Base-by-base conservation (phyloP, 2,797 vertebrate genomes). In the Falco novaeseelandiae region DNA sequence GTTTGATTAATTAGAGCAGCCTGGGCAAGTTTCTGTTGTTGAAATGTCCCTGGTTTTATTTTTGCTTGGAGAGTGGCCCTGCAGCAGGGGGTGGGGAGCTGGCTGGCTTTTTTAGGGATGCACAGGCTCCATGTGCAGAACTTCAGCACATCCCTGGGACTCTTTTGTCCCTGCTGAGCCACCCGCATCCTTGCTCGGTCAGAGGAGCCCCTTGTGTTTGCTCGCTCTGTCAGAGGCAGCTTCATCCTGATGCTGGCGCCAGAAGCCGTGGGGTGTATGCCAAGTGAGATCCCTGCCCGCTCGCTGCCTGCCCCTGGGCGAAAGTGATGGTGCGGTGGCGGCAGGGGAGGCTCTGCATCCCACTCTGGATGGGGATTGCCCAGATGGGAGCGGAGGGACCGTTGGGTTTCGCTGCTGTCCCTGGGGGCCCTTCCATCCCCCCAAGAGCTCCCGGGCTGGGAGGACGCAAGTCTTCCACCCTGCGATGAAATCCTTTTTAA, bases 91-190 rank as follows among this genome's bases (percentile, higher is more conserved):
- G 49, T 11, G 34, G 32, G 9, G n/a, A 67, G 32, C 78, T 7
- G 8, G 71, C 2, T 0, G 2, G 12, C 20, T 23, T 57, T 83
- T 79, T 40, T 23, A 34, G 72, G 87, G 72, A 14, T 22, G 65
- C 57, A 19, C 2, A 1, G 32, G 58, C 80, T 59, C 84, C 6
- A 0, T 0, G 2, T 12, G 42, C 0, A 1, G 32, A 58, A 66
- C 23, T 62, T 30, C 19, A 19, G 51, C 51, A 4, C 42, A 23
- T 70, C 20, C 52, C 61, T 1, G 2, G 27, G 20, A n/a, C 7
- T 10, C 17, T 51, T 58, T 89, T 18, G 30, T 71, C 77, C 63
- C 51, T 26, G 49, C 54, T 14, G 59, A 90, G 72, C 87, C 65
- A 19, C 65, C 49, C 2, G 2, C 44, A 19, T 57, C 77, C 52